Conservation (phyloP, 1,140 invertebrate genomes). For the Microplitis mediator region DNA sequence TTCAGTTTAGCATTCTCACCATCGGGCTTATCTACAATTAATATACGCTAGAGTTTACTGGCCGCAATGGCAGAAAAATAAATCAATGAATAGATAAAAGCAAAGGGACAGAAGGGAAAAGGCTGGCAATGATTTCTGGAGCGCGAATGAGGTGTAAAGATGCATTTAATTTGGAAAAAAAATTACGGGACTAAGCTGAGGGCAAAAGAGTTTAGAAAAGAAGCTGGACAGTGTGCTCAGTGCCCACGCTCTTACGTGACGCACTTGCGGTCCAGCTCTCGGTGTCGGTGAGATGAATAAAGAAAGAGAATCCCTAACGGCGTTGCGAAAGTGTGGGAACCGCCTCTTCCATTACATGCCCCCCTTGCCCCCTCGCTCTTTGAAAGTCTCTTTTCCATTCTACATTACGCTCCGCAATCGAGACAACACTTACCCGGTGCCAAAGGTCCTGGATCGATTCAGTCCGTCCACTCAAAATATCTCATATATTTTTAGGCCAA, state of each 20-base stretch:
- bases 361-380: not conserved
- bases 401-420: not conserved
- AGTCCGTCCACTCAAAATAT: not conserved
- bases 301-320: constrained; percentile 30
- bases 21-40: too few species aligned
- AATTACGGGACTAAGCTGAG: not conserved
- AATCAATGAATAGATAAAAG: too few species aligned
- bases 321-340: constrained; percentile 53
- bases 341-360: constrained; percentile 15
- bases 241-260: not conserved
- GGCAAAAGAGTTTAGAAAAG: not conserved
- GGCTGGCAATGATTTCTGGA: too few species aligned
- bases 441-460: constrained; percentile 1
- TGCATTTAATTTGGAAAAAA: not conserved
- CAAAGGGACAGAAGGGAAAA: too few species aligned
- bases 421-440: too few species aligned
- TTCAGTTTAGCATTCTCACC: not conserved
- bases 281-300: not conserved
- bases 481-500: not conserved
- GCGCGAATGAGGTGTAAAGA: not conserved
- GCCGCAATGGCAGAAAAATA: too few species aligned
- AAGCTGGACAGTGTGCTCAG: not conserved
- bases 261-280: constrained; percentile 5
- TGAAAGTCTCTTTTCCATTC: not conserved
- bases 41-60: too few species aligned